A percentile compares a stretch with the other conserved stretches of the same genome.
Evolutionary conservation across 2,888 invertebrate species (phyloP).

Genomic region (Leptura quadrifasciata): DNA sequence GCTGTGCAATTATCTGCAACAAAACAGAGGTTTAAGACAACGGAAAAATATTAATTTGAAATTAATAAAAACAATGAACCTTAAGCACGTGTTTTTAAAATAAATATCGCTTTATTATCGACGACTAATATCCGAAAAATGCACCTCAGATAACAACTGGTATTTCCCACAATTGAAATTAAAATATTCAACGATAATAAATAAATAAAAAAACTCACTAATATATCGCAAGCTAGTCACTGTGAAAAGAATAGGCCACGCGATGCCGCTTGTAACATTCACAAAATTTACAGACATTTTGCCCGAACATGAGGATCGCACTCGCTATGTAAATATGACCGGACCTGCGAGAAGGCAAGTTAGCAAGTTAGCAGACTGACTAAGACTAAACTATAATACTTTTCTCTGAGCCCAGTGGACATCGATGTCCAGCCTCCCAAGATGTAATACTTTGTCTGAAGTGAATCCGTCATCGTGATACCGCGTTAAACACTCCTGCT

Average conservation of each 20-base stretch:
- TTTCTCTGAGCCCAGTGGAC: conserved; percentile 48
- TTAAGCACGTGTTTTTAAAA: no score
- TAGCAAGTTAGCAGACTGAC: conserved; percentile 52
- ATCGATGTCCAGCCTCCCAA: conserved; percentile 54
- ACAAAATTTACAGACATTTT: conserved; percentile 47
- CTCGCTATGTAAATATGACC: conserved; percentile 52
- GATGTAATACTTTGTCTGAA: conserved; percentile 44
- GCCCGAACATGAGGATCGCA: conserved; percentile 49
- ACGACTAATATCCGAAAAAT: not conserved
- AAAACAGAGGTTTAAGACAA: conserved; percentile 36
- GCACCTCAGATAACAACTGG: not conserved
- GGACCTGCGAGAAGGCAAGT: conserved; percentile 44
- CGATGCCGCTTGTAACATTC: conserved; percentile 18
- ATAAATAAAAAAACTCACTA: conserved; percentile 13
- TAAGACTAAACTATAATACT: conserved; percentile 51
- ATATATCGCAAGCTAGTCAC: not conserved
- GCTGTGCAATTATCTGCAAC: conserved; percentile 56
- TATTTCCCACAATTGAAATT: not conserved
- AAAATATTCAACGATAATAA: not conserved
- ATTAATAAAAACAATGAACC: not conserved
- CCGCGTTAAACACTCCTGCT: conserved; percentile 53
- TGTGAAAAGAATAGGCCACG: conserved; percentile 17
- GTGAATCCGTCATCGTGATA: conserved; percentile 54
- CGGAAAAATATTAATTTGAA: not conserved
- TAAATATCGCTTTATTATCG: no score